phyloP scores from a whole-genome alignment of 2,797 vertebrate species.

The Luscinia luscinia region DNA sequence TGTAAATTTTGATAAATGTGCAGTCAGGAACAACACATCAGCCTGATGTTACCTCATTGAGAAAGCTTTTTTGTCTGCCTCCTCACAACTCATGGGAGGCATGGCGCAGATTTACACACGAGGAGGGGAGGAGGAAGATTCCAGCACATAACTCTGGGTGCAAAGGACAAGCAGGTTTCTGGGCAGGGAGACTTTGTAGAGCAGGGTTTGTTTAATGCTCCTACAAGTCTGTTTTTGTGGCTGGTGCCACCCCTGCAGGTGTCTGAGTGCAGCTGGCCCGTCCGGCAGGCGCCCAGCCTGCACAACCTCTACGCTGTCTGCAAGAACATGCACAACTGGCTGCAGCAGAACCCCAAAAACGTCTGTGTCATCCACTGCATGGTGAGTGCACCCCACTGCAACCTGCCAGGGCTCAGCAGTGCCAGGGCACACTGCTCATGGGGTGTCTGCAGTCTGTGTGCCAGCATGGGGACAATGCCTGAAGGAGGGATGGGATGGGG shows the following conservation, averaged over 20 bases:
- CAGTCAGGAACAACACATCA: background rate
- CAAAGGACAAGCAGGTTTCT: background rate
- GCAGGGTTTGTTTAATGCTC: background rate
- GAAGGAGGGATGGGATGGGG: background rate
- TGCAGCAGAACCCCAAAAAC: slow-evolving; percentile 98
- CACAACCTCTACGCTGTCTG: slow-evolving; percentile 98
- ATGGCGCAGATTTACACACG: background rate
- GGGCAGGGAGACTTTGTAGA: background rate
- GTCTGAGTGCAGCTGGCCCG: slow-evolving; percentile 97
- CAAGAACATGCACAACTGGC: slow-evolving; percentile 99
- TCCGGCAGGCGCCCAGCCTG: slow-evolving; percentile 93
- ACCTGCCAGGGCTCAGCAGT: rapidly evolving
- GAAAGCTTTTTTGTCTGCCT: background rate
- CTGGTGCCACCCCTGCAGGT: slow-evolving; percentile 78
- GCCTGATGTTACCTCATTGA: background rate
- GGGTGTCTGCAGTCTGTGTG: background rate
- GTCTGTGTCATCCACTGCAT: slow-evolving; percentile 99
- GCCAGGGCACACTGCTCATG: rapidly evolving
- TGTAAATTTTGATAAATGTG: background rate
- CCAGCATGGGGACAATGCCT: background rate
- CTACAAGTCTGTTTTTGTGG: background rate
- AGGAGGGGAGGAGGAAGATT: background rate
- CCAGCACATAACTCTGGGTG: rapidly evolving
- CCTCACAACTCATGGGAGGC: background rate
- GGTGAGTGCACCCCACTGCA: slow-evolving; percentile 80